Conservation (phyloP, 35 echinoderm and acorn worm species). For the Apostichopus californicus region DNA sequence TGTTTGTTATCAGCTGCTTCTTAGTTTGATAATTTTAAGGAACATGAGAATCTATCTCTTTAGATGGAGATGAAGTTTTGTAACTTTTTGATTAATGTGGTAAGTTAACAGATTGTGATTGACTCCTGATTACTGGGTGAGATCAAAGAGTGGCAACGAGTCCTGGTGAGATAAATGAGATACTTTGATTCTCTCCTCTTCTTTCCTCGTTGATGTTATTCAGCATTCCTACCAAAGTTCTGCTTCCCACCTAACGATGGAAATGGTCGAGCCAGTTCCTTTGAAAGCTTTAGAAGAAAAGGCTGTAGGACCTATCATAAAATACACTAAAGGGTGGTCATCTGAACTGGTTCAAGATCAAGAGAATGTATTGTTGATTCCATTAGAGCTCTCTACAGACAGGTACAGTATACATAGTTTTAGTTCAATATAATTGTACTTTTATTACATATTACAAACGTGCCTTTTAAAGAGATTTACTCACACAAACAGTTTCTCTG, state of each 20-base stretch:
- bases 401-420: neutral
- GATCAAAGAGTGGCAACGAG: too few species aligned
- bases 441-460: too few species aligned
- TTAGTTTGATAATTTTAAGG: conserved; percentile 28
- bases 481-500: neutral
- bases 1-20: too few species aligned
- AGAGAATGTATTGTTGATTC: neutral
- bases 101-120: too few species aligned
- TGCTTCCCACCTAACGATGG: neutral
- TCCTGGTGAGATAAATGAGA: too few species aligned
- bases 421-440: too few species aligned
- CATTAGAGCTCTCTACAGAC: neutral
- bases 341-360: neutral
- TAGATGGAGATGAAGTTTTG: too few species aligned
- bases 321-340: neutral
- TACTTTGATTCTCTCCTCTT: conserved; percentile 6
- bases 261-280: conserved; percentile 17
- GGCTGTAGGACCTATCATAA: neutral
- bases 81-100: too few species aligned
- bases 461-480: too few species aligned
- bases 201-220: neutral
- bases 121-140: too few species aligned
- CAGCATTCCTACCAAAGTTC: neutral
- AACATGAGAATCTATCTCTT: conserved; percentile 42
- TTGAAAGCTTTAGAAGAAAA: conserved; percentile 9